A percentile compares a stretch with the other conserved stretches of the same genome.
phyloP scores from a whole-genome alignment of 2,113 vertebrate genomes.

The Scytalopus superciliaris region DNA sequence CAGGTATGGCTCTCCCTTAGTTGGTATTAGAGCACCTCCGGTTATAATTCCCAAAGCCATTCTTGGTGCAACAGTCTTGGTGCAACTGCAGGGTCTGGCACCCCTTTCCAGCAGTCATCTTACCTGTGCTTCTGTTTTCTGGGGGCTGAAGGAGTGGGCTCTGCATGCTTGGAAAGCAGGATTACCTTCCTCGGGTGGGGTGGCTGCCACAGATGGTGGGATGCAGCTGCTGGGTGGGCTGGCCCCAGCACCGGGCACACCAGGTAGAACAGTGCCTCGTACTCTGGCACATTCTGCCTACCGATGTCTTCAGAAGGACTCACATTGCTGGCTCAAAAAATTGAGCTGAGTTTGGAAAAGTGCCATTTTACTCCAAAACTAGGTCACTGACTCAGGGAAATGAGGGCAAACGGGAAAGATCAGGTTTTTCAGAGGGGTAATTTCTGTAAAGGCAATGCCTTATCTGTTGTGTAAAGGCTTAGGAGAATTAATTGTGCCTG shows the following conservation, averaged over 20 bases:
- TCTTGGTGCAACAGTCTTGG: background rate
- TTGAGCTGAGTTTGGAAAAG: background rate
- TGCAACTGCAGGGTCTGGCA: background rate
- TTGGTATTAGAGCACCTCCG: background rate
- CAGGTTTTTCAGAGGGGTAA: background rate
- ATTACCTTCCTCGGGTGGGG: background rate
- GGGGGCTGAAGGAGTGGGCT: fast-evolving
- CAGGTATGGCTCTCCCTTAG: background rate
- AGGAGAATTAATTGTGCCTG: background rate
- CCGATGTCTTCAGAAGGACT: background rate
- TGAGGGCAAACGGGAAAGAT: background rate
- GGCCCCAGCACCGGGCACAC: fast-evolving
- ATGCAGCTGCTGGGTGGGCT: fast-evolving
- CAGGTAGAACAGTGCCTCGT: background rate
- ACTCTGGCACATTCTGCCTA: background rate
- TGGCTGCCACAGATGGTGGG: fast-evolving
- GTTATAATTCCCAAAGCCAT: background rate
- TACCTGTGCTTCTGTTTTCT: background rate
- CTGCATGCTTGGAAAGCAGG: background rate
- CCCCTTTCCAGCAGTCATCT: background rate
- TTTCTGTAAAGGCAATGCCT: background rate
- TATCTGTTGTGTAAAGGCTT: background rate
- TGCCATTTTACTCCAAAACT: background rate
- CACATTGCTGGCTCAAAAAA: background rate
- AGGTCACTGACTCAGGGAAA: background rate